phyloP scores from a whole-genome alignment of 2,797 vertebrate genomes.

The Chanos chanos region DNA sequence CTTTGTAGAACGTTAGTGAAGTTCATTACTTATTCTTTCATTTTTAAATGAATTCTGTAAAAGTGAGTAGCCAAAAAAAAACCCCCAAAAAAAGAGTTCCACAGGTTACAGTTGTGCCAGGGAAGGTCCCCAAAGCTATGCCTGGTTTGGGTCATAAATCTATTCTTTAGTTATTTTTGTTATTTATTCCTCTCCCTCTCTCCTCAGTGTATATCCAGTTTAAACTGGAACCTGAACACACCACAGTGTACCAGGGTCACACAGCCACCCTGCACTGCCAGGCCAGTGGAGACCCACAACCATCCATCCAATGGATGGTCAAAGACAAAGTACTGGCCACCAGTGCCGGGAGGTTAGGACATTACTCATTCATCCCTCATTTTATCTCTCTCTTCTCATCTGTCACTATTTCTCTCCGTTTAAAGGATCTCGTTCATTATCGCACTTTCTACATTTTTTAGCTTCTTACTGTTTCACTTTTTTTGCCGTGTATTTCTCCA shows the following conservation, averaged over 20 bases:
- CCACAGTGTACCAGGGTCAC: conserved; percentile 93
- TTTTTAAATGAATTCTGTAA: too few relatives aligned
- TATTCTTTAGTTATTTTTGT: too few relatives aligned
- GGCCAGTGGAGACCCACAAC: conserved; percentile 86
- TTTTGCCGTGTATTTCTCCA: not conserved
- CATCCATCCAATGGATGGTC: conserved; percentile 91
- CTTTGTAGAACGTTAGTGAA: too few relatives aligned
- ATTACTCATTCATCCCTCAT: not conserved
- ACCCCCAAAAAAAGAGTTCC: too few relatives aligned
- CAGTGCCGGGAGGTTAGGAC: conserved; percentile 69
- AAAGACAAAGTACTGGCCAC: conserved; percentile 85
- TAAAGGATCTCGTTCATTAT: too few relatives aligned
- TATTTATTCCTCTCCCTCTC: not conserved
- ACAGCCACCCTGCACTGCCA: conserved; percentile 92
- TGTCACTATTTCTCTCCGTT: not conserved
- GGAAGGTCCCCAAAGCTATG: too few relatives aligned
- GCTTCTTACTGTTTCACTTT: not conserved
- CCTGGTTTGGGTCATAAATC: too few relatives aligned
- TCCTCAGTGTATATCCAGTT: conserved; percentile 84
- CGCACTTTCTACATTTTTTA: too few relatives aligned
- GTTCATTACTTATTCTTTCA: too few relatives aligned
- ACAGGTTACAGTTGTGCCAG: too few relatives aligned
- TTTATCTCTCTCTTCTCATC: not conserved
- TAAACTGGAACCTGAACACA: conserved; percentile 87
- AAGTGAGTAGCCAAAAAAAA: too few relatives aligned